phyloP scores from a whole-genome alignment of 2,888 invertebrate genomes.

The Tetragonula carbonaria region DNA sequence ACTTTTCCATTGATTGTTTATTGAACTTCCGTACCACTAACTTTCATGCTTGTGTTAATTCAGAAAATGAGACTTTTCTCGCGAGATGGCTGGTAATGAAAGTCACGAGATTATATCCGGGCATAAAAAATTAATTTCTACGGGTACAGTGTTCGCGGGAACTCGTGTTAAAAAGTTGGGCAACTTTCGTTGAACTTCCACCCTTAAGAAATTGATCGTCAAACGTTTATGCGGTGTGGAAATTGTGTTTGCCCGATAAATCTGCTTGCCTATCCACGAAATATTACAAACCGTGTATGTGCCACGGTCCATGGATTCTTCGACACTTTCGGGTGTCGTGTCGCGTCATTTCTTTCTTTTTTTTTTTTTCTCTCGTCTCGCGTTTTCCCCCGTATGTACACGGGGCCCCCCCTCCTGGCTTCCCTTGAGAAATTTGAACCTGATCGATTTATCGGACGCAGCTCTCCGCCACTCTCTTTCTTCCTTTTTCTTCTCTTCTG shows the following conservation, averaged over 20 bases:
- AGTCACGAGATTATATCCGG: conserved; percentile 23
- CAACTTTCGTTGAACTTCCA: conserved; percentile 29
- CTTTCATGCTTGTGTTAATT: conserved; percentile 1
- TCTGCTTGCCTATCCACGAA: conserved; percentile 50
- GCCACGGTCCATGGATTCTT: neutral
- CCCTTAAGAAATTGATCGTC: conserved; percentile 34
- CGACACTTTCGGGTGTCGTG: neutral
- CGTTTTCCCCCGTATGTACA: neutral
- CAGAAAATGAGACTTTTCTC: neutral
- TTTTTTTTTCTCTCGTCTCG: neutral
- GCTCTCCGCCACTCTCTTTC: conserved; percentile 1
- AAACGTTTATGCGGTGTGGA: conserved; percentile 2
- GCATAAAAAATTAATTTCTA: conserved; percentile 29
- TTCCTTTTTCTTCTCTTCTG: neutral
- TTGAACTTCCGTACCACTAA: neutral
- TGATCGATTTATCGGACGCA: conserved; percentile 68
- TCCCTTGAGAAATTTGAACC: conserved; percentile 70
- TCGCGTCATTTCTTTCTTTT: neutral
- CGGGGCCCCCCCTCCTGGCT: neutral
- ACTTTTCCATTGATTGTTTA: neutral
- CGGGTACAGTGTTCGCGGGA: conserved; percentile 1
- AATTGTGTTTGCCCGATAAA: conserved; percentile 46
- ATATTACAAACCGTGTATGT: conserved; percentile 46
- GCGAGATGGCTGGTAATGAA: neutral
- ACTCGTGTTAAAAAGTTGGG: conserved; percentile 8